Conservation (phyloP, 2,888 invertebrate genomes). For the Cetonia aurata region DNA sequence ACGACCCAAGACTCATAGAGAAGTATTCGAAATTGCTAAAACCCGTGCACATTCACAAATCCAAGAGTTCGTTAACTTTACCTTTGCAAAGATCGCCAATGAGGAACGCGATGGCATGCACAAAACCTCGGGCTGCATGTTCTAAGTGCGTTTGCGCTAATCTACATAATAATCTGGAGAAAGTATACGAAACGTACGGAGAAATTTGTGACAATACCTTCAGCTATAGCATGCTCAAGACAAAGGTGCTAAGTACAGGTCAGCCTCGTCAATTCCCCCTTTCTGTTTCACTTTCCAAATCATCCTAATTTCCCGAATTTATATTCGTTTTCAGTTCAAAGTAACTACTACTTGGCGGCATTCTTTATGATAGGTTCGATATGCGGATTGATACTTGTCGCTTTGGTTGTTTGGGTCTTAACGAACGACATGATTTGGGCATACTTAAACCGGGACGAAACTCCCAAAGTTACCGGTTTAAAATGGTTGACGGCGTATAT, state of each 20-base stretch:
- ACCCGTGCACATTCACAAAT: constrained; percentile 40
- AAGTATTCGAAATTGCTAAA: constrained; percentile 42
- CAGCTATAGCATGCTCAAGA: constrained; percentile 35
- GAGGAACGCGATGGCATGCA: not conserved
- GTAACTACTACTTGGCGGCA: constrained; percentile 41
- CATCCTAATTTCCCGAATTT: not conserved
- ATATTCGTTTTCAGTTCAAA: constrained; percentile 37
- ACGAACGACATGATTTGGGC: constrained; percentile 42
- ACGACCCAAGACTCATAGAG: constrained; percentile 43
- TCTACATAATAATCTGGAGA: constrained; percentile 1
- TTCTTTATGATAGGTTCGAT: constrained; percentile 42
- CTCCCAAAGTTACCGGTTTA: constrained; percentile 38
- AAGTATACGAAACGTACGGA: constrained; percentile 1
- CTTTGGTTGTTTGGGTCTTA: constrained; percentile 42
- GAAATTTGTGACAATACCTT: constrained; percentile 19
- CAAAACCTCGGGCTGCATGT: constrained; percentile 2
- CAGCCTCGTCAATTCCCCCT: not conserved
- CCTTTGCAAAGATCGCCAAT: constrained; percentile 18
- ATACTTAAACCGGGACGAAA: constrained; percentile 25
- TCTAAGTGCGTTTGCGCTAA: constrained; percentile 22
- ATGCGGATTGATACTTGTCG: constrained; percentile 40
- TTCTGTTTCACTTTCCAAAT: not conserved
- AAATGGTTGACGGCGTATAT: constrained; percentile 34
- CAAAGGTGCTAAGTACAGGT: constrained; percentile 22
- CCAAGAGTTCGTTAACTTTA: constrained; percentile 43